Evolutionary conservation across 2,888 invertebrate species (phyloP), one percentile per base, ranked within the genome.

Genomic region (Fissipunctia ypsillon): DNA sequence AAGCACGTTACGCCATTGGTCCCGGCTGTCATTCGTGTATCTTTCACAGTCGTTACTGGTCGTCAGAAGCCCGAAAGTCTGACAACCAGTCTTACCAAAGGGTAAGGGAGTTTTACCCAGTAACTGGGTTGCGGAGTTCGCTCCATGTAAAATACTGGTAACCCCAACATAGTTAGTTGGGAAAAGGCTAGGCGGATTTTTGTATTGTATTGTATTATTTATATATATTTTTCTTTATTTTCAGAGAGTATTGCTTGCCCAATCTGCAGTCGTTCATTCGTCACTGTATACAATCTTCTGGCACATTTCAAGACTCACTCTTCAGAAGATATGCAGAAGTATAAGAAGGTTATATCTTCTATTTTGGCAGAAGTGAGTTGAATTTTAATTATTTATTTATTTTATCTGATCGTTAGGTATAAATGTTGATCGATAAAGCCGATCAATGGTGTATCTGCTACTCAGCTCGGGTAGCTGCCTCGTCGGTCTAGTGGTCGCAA

Each of bases 201-300:
- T n/a, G 25, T 19, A 41, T 41, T 43, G 25, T 61, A 12, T 43
- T 43, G 25, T 22, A 0, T 43, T 19, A 14, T 31, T 31, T 60
- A 45, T 45, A n/a, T 28, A 3, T 43, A 16, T 19, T 50, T 12
- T 71, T n/a, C 2, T 66, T 16, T 28, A 12, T 45, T 78, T 83
- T 0, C 89, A 94, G 95, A 86, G 59, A 83, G 87, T 7, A 85
- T 93, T 19, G 73, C 83, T 2, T 95, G 95, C 64, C 89, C 90
- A 0, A 88, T 95, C 2, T 96, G 95, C 77, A 76, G 63, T 0
- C 91, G 93, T 0, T 80, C 89, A 0, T 94, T 89, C 66, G 89
- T 91, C n/a, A 92, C 92, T 3, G 91, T 93, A 2, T 93, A 94
- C 89, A 94, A 92, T 61, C 80, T 95, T 73, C 84, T 96, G 56